These are phyloP conservation scores for Nylanderia fulva DNA, from an alignment of 1,140 invertebrate genomes.

Conservation along the genomic window DNA sequence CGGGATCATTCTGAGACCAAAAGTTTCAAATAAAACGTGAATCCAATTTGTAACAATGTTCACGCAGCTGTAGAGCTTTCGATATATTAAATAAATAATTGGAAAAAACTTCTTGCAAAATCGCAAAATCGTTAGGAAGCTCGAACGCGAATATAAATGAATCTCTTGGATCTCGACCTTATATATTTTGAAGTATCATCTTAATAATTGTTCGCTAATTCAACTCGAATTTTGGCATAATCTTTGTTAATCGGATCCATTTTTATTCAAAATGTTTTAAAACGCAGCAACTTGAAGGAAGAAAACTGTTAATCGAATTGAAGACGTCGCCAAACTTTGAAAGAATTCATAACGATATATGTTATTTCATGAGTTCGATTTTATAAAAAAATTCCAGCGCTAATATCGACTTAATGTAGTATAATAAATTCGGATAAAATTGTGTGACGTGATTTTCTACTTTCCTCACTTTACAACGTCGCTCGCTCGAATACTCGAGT, in stretches of 20 bases:
- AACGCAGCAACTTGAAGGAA: not conserved
- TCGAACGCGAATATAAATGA: not conserved
- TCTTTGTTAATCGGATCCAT: not conserved
- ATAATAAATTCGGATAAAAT: not conserved
- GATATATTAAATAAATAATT: conserved; percentile 10
- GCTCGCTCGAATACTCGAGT: not conserved
- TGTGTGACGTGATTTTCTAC: not conserved
- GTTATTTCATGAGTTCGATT: not conserved
- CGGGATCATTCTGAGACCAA: conserved; percentile 39
- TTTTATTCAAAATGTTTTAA: not conserved
- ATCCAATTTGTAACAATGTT: conserved; percentile 4
- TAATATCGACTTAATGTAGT: not conserved
- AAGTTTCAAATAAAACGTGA: conserved; percentile 25
- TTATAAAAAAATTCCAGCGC: too few relatives aligned
- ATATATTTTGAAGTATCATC: not conserved
- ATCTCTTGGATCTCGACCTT: not conserved
- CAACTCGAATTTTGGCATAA: not conserved
- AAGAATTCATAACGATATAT: not conserved
- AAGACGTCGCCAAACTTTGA: not conserved
- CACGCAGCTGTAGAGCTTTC: not conserved
- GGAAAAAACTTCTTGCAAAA: not conserved
- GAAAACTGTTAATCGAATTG: too few relatives aligned
- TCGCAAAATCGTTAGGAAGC: not conserved
- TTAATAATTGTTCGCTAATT: not conserved
- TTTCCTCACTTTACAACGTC: not conserved